Evolutionary conservation across 2,113 vertebrate species (phyloP).

Genomic region (Anthoscopus minutus): DNA sequence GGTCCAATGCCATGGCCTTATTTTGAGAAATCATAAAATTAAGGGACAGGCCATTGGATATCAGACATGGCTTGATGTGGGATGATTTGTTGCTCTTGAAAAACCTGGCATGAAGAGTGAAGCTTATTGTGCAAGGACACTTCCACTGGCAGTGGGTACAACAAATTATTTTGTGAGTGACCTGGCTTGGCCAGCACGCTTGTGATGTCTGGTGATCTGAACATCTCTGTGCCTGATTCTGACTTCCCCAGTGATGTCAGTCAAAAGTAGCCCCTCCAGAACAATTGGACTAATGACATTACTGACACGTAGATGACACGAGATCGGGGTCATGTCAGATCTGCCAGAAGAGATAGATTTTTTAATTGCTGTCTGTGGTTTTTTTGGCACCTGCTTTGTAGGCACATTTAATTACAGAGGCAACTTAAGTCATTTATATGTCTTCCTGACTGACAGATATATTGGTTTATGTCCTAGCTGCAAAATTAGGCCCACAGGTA

Average conservation of each 20-base stretch:
- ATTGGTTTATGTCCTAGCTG: not conserved
- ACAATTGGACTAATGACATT: not conserved
- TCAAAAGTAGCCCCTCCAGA: not conserved
- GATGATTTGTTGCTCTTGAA: not conserved
- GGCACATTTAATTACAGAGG: not conserved
- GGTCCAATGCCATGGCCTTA: not conserved
- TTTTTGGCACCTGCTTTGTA: not conserved
- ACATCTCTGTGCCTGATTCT: not conserved
- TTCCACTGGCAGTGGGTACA: not conserved
- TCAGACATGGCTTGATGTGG: not conserved
- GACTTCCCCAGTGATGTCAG: not conserved
- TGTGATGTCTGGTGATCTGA: not conserved
- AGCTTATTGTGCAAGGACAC: not conserved
- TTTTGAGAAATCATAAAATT: not conserved
- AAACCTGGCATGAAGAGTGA: not conserved
- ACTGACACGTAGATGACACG: fast-evolving
- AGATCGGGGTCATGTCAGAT: not conserved
- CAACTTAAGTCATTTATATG: not conserved
- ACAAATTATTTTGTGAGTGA: not conserved
- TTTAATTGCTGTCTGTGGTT: not conserved
- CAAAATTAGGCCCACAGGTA: slow-evolving; percentile 1
- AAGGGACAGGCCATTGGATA: not conserved
- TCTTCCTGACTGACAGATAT: not conserved
- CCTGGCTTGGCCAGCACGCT: not conserved
- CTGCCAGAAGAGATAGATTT: not conserved